Percentiles rank a stretch among this genome's conserved stretches.
phyloP scores from a whole-genome alignment of 2,888 invertebrate species.

The Lasioglossum leucozonium region DNA sequence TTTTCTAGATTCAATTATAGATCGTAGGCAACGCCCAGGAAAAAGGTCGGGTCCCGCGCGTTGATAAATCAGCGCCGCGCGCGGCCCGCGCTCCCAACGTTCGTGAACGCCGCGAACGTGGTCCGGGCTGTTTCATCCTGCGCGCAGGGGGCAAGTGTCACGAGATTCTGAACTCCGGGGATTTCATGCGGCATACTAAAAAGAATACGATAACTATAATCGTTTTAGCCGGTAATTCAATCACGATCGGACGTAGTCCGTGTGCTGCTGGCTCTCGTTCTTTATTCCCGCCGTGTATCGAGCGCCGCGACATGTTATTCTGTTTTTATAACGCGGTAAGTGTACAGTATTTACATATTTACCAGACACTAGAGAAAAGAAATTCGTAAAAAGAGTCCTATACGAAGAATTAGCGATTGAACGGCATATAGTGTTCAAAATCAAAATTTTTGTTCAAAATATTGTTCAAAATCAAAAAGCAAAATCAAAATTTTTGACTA shows the following conservation, averaged over 20 bases:
- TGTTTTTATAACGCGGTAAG: too few species aligned
- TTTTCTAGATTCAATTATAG: constrained; percentile 75
- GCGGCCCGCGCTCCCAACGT: constrained; percentile 25
- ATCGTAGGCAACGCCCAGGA: constrained; percentile 59
- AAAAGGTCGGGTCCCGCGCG: constrained; percentile 51
- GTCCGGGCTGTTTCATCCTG: constrained; percentile 49
- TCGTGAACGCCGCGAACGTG: constrained; percentile 42
- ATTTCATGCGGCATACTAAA: constrained; percentile 33
- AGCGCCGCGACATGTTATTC: too few species aligned
- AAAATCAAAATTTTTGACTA: too few species aligned
- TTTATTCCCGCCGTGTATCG: background rate
- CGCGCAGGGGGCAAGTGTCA: constrained; percentile 39
- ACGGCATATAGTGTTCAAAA: too few species aligned
- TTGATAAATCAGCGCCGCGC: constrained; percentile 56
- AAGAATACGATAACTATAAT: constrained; percentile 8
- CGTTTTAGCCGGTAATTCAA: constrained; percentile 4
- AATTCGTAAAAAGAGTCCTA: too few species aligned
- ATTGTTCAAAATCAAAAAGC: too few species aligned
- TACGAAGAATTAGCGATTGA: too few species aligned
- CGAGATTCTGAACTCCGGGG: constrained; percentile 38
- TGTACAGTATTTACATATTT: too few species aligned
- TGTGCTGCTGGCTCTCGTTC: constrained; percentile 1
- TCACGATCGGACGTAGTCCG: constrained; percentile 8
- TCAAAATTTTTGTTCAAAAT: too few species aligned
- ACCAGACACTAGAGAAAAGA: too few species aligned